phyloP scores from a whole-genome alignment of 2,797 vertebrate genomes.

The Sebastes taczanowskii region DNA sequence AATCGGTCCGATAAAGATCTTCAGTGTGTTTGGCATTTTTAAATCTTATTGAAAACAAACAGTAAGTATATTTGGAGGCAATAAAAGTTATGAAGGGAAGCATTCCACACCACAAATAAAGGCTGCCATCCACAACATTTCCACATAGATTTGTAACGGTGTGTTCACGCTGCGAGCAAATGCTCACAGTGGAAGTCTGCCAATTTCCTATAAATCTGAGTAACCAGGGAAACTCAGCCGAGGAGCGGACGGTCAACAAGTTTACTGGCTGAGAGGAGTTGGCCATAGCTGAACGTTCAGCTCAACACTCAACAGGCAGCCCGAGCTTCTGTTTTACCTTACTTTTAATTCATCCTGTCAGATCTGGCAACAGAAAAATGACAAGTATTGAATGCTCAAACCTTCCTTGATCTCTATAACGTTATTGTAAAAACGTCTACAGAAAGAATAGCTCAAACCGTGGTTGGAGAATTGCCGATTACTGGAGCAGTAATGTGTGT shows the following conservation, averaged over 20 bases:
- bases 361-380: neutral
- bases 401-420: neutral
- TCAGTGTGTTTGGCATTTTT: neutral
- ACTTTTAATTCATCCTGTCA: neutral
- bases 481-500: neutral
- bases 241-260: neutral
- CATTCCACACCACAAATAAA: neutral
- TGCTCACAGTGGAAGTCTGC: conserved; percentile 28
- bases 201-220: conserved; percentile 27
- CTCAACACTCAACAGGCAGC: neutral
- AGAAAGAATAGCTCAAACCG: neutral
- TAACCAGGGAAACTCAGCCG: conserved; percentile 41
- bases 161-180: conserved; percentile 40
- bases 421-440: neutral
- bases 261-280: conserved; percentile 6
- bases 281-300: neutral
- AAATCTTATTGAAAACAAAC: too few species aligned
- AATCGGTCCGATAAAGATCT: neutral
- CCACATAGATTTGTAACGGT: neutral
- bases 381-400: neutral
- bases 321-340: neutral
- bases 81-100: neutral
- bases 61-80: neutral
- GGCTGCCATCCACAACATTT: neutral
- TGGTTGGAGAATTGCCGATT: neutral